Conservation (phyloP, 2,888 invertebrate species). For the Philopedon plagiatum region DNA sequence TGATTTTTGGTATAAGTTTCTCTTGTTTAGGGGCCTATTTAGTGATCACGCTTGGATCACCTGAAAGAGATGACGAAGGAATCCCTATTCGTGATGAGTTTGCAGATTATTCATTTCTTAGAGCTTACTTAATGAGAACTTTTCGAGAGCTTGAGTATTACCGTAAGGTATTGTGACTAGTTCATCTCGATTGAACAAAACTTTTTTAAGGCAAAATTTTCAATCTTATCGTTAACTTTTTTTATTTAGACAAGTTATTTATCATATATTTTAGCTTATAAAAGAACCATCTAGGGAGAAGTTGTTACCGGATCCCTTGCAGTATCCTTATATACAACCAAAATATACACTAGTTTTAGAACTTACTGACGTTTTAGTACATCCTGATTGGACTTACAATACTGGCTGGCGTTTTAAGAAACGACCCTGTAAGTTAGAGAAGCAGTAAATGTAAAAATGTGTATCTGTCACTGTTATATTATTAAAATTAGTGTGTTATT, state of each 20-base stretch:
- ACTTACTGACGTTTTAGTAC: constrained; percentile 95
- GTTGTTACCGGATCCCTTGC: constrained; percentile 92
- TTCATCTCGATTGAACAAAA: too few species aligned
- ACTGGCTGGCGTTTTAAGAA: constrained; percentile 99
- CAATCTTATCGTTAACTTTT: not conserved
- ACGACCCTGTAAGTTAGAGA: constrained; percentile 82
- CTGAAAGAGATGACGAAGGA: constrained; percentile 81
- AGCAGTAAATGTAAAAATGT: too few species aligned
- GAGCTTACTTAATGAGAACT: constrained; percentile 81
- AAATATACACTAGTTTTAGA: constrained; percentile 97
- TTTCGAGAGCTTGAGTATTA: constrained; percentile 65
- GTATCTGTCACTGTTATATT: too few species aligned
- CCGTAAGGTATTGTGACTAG: too few species aligned
- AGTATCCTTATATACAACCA: constrained; percentile 94
- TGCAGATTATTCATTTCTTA: constrained; percentile 75
- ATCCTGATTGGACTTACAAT: constrained; percentile 98
- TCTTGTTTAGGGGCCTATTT: constrained; percentile 74
- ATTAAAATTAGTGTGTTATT: too few species aligned
- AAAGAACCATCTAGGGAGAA: constrained; percentile 96
- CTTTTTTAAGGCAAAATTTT: too few species aligned
- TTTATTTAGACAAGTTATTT: not conserved
- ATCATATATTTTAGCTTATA: constrained; percentile 75
- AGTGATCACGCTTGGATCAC: constrained; percentile 81
- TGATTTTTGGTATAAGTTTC: constrained; percentile 75
- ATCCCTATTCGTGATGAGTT: constrained; percentile 83